Conservation (phyloP, 2,113 vertebrate species). For the Sylvilagus bachmani region DNA sequence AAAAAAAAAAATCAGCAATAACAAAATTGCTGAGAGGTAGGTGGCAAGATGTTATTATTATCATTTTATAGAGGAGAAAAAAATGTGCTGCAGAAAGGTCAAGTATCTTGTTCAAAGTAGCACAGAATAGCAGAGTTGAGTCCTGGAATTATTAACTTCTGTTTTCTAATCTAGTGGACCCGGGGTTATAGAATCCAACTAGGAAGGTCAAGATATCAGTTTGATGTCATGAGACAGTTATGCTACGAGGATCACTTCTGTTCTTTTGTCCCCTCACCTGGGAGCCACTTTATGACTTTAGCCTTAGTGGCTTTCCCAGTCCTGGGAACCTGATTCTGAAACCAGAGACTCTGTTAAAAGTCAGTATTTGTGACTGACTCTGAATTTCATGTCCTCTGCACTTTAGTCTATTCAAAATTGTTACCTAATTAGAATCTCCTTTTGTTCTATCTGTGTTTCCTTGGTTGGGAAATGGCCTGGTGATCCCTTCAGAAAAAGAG, state of each 20-base stretch:
- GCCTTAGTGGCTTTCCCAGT: slow-evolving; percentile 19
- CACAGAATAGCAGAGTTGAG: slow-evolving; percentile 62
- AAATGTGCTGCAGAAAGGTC: slow-evolving; percentile 64
- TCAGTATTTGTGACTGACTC: slow-evolving; percentile 26
- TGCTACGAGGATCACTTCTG: background rate
- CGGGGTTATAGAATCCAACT: slow-evolving; percentile 62
- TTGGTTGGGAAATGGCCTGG: slow-evolving; percentile 18
- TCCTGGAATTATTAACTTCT: slow-evolving; percentile 76
- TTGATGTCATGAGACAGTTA: slow-evolving; percentile 58
- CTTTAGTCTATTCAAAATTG: background rate
- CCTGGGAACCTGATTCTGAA: slow-evolving; percentile 63
- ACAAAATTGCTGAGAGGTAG: slow-evolving; percentile 65
- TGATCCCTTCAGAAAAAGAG: slow-evolving; percentile 41
- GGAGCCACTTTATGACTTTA: slow-evolving; percentile 65
- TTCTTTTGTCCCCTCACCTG: slow-evolving; percentile 71
- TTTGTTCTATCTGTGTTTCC: slow-evolving; percentile 1
- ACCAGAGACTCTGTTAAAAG: slow-evolving; percentile 63
- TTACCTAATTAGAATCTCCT: slow-evolving; percentile 58
- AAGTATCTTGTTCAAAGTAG: slow-evolving; percentile 78
- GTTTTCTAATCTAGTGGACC: slow-evolving; percentile 77
- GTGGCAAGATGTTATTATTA: slow-evolving; percentile 76
- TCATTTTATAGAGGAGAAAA: slow-evolving; percentile 71
- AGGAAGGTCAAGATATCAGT: slow-evolving; percentile 74
- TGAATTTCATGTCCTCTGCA: slow-evolving; percentile 45
- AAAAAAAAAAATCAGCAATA: slow-evolving; percentile 35